Evolutionary conservation across 2,797 vertebrate genomes (phyloP).

Genomic region (Rhinogobio ventralis): DNA sequence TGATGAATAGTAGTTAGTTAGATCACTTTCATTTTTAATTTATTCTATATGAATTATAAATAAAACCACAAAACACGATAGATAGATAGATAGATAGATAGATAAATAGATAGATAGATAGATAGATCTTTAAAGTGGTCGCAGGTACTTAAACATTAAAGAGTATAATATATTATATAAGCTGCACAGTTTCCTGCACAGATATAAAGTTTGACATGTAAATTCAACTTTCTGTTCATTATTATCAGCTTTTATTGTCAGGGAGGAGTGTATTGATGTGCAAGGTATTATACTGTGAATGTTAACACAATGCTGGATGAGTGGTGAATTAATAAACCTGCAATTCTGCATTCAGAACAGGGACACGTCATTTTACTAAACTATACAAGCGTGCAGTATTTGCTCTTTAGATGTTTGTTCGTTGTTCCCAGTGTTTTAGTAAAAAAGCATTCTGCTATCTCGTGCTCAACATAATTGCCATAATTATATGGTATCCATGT

Average conservation of each 20-base stretch:
- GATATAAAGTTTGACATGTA: not conserved
- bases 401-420: not conserved
- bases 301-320: not conserved
- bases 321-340: not conserved
- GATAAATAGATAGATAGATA: not conserved
- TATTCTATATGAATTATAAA: no score
- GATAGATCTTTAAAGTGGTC: not conserved
- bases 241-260: not conserved
- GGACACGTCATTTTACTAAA: not conserved
- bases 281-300: not conserved
- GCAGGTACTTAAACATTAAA: not conserved
- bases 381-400: not conserved
- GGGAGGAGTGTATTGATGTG: constrained; percentile 9
- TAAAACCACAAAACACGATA: no score
- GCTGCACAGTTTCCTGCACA: not conserved
- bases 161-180: not conserved
- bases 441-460: constrained; percentile 20
- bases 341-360: constrained; percentile 12
- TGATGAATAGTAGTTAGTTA: not conserved
- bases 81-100: not conserved
- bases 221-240: constrained; percentile 3
- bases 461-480: constrained; percentile 11
- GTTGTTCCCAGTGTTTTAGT: not conserved
- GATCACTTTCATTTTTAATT: not conserved
- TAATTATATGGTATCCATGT: constrained; percentile 15